Conservation (phyloP, 2,797 vertebrate genomes). For the Helicolenus hilgendorfi region DNA sequence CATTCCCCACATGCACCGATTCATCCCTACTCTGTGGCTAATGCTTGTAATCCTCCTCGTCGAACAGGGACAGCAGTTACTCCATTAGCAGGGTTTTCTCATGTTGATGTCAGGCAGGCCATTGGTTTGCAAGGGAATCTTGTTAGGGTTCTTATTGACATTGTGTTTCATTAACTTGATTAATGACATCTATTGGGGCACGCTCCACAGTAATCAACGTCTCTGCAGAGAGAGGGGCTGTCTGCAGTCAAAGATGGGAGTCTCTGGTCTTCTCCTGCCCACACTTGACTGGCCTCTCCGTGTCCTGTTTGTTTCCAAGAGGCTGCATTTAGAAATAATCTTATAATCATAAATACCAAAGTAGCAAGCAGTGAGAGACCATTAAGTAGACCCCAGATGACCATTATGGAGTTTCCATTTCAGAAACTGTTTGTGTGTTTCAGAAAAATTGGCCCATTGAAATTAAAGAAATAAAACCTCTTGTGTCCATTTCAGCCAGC, state of each 20-base stretch:
- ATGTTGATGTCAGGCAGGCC: conserved; percentile 80
- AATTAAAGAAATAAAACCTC: conserved; percentile 57
- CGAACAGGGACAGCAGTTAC: conserved; percentile 68
- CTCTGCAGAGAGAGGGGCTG: conserved; percentile 69
- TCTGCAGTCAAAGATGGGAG: conserved; percentile 60
- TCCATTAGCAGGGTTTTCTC: conserved; percentile 81
- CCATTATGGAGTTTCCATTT: conserved; percentile 52
- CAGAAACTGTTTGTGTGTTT: conserved; percentile 15
- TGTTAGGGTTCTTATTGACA: conserved; percentile 85
- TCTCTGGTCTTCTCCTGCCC: conserved; percentile 45
- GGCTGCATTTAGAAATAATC: conserved; percentile 10
- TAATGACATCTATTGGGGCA: conserved; percentile 83
- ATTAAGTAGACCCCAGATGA: conserved; percentile 43
- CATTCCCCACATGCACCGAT: conserved; percentile 65
- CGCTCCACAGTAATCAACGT: conserved; percentile 83
- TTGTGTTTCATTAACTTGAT: conserved; percentile 89
- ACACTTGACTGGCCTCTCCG: conserved; percentile 22
- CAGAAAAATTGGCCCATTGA: conserved; percentile 26
- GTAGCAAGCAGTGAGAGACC: neutral
- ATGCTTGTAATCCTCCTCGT: conserved; percentile 76
- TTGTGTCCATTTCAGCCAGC: neutral
- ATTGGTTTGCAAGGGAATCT: conserved; percentile 77
- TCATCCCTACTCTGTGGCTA: conserved; percentile 59
- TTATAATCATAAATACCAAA: conserved; percentile 44
- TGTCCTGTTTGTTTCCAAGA: conserved; percentile 34